Base-by-base conservation (phyloP, 2,797 vertebrate genomes). In the Pristis pectinata region DNA sequence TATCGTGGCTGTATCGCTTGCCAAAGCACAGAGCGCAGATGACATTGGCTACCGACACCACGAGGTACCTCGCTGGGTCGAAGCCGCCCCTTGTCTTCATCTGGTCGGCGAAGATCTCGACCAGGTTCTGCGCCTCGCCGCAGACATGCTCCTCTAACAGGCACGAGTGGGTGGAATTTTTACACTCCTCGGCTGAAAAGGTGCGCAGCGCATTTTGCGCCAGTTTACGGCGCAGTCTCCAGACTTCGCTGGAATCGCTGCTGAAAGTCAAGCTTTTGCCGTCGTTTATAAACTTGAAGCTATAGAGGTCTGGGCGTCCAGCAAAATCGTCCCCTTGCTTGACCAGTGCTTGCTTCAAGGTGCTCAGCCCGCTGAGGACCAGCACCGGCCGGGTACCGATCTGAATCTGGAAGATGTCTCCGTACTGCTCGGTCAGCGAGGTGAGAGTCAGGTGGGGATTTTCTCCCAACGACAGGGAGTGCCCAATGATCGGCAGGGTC, bases 11-110 rank as follows among this genome's bases (percentile, higher is more conserved):
- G 0, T 99, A 98, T 44, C 98, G 98, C 6, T 95, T 98, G 59
- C 98, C 98, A 1, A 99, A 99, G 96, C 98, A 99, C 77, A 99
- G 98, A 92, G 98, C 98, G 0, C 98, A 98, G 95, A 99, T 97
- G 56, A 99, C 98, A 0, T 99, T 99, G 76, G 98, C 97, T 94
- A 98, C 99, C 0, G 98, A 99, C 89, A 99, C 96, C 15, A 98
- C 97, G 3, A 99, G 94, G 93, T 98, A 97, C 0, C 82, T 97
- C 94, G 96, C 95, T 6, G 95, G 97, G 15, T 99, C 98, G 0
- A 99, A 98, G 93, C 95, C 95, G 76, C 97, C 98, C 0, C 97
- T 17, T 0, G 95, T 49, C 37, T 96, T 92, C 97, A 98, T 99
- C 95, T 97, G 94, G 1, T 95, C 95, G 53, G 96, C 95, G 24